phyloP scores from a whole-genome alignment of 2,888 invertebrate species.

The Lithosia quadra region DNA sequence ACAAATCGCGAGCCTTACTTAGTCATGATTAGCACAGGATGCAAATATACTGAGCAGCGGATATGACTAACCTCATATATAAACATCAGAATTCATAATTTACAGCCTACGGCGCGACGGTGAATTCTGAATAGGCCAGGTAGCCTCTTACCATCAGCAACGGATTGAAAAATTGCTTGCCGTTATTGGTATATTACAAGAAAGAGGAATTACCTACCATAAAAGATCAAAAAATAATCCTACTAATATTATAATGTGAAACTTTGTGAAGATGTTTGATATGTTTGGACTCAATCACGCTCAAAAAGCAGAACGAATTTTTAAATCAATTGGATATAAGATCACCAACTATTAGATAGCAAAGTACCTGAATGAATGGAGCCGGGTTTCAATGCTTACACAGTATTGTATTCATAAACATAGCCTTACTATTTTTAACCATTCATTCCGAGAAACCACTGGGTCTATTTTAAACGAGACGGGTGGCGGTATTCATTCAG shows the following conservation, averaged over 20 bases:
- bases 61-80: conserved; percentile 2
- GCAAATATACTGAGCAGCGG: not conserved
- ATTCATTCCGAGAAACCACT: conserved; percentile 26
- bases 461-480: conserved; percentile 19
- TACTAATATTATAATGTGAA: no score
- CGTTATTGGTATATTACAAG: not conserved
- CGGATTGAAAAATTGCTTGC: not conserved
- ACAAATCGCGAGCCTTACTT: not conserved
- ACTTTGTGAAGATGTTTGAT: no score
- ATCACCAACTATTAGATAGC: not conserved
- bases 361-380: not conserved
- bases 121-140: not conserved
- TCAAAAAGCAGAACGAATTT: no score
- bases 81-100: not conserved
- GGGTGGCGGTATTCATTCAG: conserved; percentile 25
- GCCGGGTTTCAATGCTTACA: not conserved
- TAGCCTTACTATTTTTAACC: conserved; percentile 29
- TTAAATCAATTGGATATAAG: no score
- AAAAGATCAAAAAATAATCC: not conserved
- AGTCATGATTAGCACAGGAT: conserved; percentile 4
- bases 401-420: conserved; percentile 13
- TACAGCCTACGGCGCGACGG: not conserved
- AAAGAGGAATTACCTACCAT: not conserved
- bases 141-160: not conserved
- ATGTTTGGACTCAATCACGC: no score